A percentile compares a stretch with the other conserved stretches of the same genome.
Evolutionary conservation across 2,797 vertebrate genomes (phyloP).

Genomic region (Megalops cyprinoides): DNA sequence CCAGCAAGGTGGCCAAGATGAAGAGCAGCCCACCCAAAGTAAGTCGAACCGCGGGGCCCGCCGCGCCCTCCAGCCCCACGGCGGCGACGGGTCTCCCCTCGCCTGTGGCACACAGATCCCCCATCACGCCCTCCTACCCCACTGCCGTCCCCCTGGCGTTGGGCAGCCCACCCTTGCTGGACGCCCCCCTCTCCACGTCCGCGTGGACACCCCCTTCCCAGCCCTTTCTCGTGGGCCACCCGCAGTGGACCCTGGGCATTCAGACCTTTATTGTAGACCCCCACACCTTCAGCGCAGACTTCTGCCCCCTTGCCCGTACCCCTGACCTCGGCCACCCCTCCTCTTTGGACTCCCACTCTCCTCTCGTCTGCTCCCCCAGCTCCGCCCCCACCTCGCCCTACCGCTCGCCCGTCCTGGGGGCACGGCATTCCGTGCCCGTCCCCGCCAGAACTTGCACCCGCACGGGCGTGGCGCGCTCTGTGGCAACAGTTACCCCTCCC

Average conservation of each 20-base stretch:
- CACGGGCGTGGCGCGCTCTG: slow-evolving; percentile 3
- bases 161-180: slow-evolving; percentile 46
- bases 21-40: slow-evolving; percentile 97
- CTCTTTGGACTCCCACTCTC: slow-evolving; percentile 31
- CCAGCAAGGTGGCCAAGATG: slow-evolving; percentile 89
- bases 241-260: slow-evolving; percentile 42
- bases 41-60: slow-evolving; percentile 82
- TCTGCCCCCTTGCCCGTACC: slow-evolving; percentile 47
- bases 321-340: slow-evolving; percentile 41
- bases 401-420: slow-evolving; percentile 39
- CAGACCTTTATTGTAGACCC: slow-evolving; percentile 53
- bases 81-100: slow-evolving; percentile 35
- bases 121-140: slow-evolving; percentile 28
- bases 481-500: slow-evolving; percentile 19
- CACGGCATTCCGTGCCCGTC: slow-evolving; percentile 27
- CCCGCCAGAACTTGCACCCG: slow-evolving; percentile 40
- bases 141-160: slow-evolving; percentile 32
- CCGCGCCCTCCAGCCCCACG: slow-evolving; percentile 66
- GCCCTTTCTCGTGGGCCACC: slow-evolving; percentile 38
- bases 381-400: slow-evolving; percentile 54
- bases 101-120: slow-evolving; percentile 41
- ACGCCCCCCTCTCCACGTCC: slow-evolving; percentile 37
- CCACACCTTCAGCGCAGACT: slow-evolving; percentile 53
- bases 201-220: slow-evolving; percentile 46
- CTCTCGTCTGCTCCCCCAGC: slow-evolving; percentile 23